These are phyloP conservation scores for Halcyon badia DNA, from an alignment of 2,797 vertebrate species.

Conservation along the genomic window DNA sequence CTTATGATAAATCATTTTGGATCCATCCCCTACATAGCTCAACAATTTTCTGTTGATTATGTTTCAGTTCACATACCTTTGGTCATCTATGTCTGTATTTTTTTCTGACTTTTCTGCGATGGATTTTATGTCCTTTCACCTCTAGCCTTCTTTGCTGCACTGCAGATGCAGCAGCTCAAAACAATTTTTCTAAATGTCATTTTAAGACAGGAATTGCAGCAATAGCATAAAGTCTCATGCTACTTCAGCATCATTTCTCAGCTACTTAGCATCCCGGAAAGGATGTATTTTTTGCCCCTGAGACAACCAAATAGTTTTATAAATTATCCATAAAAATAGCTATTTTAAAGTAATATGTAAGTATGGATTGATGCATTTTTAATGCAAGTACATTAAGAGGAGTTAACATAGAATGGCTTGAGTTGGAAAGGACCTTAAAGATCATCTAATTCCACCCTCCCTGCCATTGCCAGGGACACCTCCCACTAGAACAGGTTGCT, in stretches of 20 bases:
- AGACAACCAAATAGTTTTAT: not conserved
- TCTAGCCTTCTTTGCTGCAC: constrained; percentile 47
- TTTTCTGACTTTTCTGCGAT: not conserved
- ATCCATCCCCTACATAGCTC: not conserved
- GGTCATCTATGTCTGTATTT: not conserved
- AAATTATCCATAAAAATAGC: not conserved
- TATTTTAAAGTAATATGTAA: not conserved
- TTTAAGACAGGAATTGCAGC: constrained; percentile 45
- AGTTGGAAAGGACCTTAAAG: no score
- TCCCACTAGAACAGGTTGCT: no score
- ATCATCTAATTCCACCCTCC: no score
- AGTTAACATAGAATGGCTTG: not conserved
- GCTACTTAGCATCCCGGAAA: not conserved
- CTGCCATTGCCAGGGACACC: no score
- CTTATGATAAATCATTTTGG: not conserved
- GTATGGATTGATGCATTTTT: not conserved
- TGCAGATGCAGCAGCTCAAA: constrained; percentile 53
- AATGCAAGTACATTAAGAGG: not conserved
- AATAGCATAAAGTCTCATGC: not conserved
- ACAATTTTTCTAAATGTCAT: constrained; percentile 32
- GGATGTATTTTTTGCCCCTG: not conserved
- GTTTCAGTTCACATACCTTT: not conserved
- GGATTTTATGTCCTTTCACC: constrained; percentile 13
- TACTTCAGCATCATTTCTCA: constrained; percentile 22
- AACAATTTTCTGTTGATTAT: not conserved